These are phyloP conservation scores for Lasioglossum oenotherae DNA, from an alignment of 2,888 invertebrate genomes.

Conservation along the genomic window DNA sequence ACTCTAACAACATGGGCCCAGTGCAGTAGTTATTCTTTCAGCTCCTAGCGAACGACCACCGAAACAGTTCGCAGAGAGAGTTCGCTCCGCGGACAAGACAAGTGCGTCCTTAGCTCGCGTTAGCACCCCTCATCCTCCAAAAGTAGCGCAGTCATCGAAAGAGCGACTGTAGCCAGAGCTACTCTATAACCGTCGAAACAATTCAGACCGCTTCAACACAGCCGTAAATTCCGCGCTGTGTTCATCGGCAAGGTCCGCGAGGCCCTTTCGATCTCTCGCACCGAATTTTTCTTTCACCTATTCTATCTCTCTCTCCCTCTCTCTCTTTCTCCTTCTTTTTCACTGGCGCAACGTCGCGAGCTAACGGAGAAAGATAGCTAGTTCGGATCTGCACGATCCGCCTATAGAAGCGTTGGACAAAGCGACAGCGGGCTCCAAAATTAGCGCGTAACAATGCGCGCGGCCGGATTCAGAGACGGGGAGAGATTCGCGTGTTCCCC, in stretches of 20 bases:
- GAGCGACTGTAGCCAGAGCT: constrained; percentile 16
- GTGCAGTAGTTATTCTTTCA: not conserved
- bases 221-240: constrained; percentile 51
- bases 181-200: constrained; percentile 57
- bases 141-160: constrained; percentile 36
- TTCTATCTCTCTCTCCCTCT: not conserved
- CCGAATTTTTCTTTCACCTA: constrained; percentile 30
- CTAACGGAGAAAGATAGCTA: constrained; percentile 52
- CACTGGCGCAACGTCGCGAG: too few relatives aligned
- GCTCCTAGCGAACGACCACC: not conserved
- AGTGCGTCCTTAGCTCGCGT: constrained; percentile 2
- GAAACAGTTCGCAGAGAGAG: not conserved
- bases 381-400: constrained; percentile 70
- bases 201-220: constrained; percentile 51
- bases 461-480: constrained; percentile 79
- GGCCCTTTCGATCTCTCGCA: constrained; percentile 56
- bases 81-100: not conserved
- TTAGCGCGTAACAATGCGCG: constrained; percentile 83
- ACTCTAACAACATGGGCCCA: not conserved
- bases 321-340: not conserved
- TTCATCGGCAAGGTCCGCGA: constrained; percentile 52
- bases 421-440: constrained; percentile 81
- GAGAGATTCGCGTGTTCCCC: not conserved
- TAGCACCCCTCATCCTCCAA: constrained; percentile 20
- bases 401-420: constrained; percentile 79